Percentiles rank a stretch among this genome's conserved stretches.
phyloP scores from a whole-genome alignment of 35 echinoderm and acorn worm species.

The Stichopus chloronotus region DNA sequence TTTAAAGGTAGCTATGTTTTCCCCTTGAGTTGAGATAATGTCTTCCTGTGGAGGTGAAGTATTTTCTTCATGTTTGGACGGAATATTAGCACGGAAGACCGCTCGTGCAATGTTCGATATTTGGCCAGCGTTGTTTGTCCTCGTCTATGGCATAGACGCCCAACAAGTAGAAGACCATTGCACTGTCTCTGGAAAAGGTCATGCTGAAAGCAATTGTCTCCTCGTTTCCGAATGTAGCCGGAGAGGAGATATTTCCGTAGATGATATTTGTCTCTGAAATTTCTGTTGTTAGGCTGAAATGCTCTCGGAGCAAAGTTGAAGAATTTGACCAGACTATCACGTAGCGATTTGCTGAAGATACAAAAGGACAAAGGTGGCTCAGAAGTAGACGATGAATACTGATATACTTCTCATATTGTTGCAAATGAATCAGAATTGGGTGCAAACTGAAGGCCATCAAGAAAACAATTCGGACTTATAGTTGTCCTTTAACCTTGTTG shows the following conservation, averaged over 20 bases:
- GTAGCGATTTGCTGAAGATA: constrained; percentile 13
- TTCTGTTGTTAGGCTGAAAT: neutral
- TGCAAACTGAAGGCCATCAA: no score
- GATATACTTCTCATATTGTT: no score
- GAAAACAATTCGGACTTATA: no score
- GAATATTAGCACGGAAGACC: constrained; percentile 11
- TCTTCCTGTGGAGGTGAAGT: no score
- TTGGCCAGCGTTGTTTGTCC: neutral
- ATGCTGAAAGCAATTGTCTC: neutral
- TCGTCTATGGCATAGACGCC: constrained; percentile 20
- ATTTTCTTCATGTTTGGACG: neutral
- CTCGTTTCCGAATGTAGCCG: neutral
- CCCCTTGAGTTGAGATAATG: no score
- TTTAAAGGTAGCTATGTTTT: no score
- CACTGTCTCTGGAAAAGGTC: neutral
- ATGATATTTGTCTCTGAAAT: neutral
- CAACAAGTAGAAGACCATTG: neutral
- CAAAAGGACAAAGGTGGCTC: no score
- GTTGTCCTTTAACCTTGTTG: no score
- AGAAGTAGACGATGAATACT: no score
- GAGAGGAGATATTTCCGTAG: constrained; percentile 4
- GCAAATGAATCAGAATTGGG: no score
- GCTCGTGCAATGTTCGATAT: constrained; percentile 4
- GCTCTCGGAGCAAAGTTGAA: neutral
- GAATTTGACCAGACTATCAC: constrained; percentile 19